Evolutionary conservation across 2,113 vertebrate genomes (phyloP), one percentile per base, ranked within the genome.

Genomic region (Panurus biarmicus): DNA sequence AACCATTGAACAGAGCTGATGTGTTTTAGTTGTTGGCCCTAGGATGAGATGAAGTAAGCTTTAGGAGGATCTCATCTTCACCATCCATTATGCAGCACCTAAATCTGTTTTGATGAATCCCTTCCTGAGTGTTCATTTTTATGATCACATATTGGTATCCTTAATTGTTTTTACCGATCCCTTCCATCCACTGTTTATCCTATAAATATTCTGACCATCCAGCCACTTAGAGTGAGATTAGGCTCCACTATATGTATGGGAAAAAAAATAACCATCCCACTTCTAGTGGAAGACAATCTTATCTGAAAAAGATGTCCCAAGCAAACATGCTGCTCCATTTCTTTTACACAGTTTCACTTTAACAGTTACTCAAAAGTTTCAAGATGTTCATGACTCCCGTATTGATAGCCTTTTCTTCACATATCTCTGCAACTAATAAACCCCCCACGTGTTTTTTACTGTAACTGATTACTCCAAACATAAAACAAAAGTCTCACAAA

Each of bases 181-280:
- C 33, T 82, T 79, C 73, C 25, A 87, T 21, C 19, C 31, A 54
- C 23, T 81, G 16, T 38, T 89, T 65, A 69, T 8, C 38, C 24
- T 47, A 65, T 47, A 87, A 53, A 85, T 58, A 85, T 28, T 73
- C 29, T 54, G 38, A 79, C 65, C 20, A 72, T 24, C 10, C 36
- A 73, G 23, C 7, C 38, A 58, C 44, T 87, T 42, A 57, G 9
- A 75, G 29, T 22, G 35, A 89, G 29, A 84, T 31, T 76, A 73
- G 38, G 16, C 33, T 75, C 14, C 13, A 51, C 11, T 50, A 19
- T 7, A 57, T 1, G 6, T 6, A 58, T 10, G 11, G 24, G 19
- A 73, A 58, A 60, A 62, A 54, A 58, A 2, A n/a, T n/a, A 11
- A 1, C 20, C 3, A 31, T 16, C 36, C 0, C 5, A 6, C 6